Conservation (phyloP, 2,888 invertebrate genomes). For the Spilarctia lutea region DNA sequence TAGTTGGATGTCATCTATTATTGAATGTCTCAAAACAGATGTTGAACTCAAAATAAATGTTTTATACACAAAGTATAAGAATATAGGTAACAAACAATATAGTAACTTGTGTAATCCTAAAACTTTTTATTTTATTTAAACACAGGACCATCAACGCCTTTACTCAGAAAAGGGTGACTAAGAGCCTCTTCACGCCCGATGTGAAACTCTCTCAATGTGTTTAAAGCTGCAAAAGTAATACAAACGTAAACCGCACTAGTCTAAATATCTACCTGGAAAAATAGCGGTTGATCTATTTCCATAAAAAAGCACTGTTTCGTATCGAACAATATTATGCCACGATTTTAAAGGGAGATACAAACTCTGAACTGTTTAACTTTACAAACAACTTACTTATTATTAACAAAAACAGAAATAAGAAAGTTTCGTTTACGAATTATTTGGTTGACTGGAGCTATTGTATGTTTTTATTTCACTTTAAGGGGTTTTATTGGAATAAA, state of each 20-base stretch:
- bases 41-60: neutral
- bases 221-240: no score
- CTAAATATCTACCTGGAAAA: no score
- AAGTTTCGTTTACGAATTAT: neutral
- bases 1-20: neutral
- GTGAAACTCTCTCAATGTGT: no score
- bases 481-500: neutral
- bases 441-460: neutral
- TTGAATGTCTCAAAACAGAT: neutral
- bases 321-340: neutral
- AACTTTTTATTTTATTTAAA: no score
- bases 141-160: no score
- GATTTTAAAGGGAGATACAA: neutral
- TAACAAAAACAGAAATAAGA: neutral
- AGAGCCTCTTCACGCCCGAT: no score
- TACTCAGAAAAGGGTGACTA: no score
- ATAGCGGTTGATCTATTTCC: no score
- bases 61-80: neutral
- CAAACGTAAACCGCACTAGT: no score
- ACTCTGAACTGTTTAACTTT: neutral
- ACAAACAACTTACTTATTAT: neutral
- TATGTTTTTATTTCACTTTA: neutral
- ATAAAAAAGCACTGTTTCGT: neutral
- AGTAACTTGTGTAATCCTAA: no score
- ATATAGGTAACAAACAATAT: neutral